Evolutionary conservation across 2,888 invertebrate genomes (phyloP).

Genomic region (Melangyna quadrimaculata): DNA sequence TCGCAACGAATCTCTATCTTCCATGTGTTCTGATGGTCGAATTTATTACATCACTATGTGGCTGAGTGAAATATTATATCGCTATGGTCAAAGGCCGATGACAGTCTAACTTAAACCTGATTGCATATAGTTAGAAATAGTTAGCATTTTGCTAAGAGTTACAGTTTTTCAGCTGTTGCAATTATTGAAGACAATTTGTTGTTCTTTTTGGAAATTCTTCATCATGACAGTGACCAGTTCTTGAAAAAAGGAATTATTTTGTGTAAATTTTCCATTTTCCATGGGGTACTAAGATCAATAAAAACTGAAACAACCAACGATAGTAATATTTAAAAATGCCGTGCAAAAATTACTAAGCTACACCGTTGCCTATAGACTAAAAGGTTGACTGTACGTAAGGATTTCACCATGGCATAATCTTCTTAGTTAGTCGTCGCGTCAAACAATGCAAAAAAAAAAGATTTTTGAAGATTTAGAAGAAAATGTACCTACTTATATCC

Average conservation of each 20-base stretch:
- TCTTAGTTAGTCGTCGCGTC: not conserved
- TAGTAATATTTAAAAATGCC: no score
- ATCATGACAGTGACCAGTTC: no score
- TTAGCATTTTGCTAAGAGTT: not conserved
- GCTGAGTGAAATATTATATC: slow-evolving; percentile 14
- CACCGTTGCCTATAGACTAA: no score
- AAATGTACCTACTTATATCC: not conserved
- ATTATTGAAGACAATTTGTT: not conserved
- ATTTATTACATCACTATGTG: slow-evolving; percentile 43
- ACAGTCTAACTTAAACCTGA: not conserved
- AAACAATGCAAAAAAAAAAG: not conserved
- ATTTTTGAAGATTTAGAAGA: not conserved
- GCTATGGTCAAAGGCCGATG: not conserved
- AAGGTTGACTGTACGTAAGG: not conserved
- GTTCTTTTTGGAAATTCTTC: no score
- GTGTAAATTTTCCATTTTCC: no score
- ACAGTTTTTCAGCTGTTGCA: no score
- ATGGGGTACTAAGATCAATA: no score
- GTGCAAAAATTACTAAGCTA: no score
- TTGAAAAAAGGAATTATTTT: no score
- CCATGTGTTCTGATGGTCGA: slow-evolving; percentile 42
- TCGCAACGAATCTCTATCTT: slow-evolving; percentile 22
- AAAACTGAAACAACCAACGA: no score
- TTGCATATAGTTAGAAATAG: not conserved
- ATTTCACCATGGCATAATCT: not conserved